Percentiles rank a stretch among this genome's conserved stretches.
phyloP scores from a whole-genome alignment of 2,113 vertebrate genomes.

The Xiphophorus maculatus region DNA sequence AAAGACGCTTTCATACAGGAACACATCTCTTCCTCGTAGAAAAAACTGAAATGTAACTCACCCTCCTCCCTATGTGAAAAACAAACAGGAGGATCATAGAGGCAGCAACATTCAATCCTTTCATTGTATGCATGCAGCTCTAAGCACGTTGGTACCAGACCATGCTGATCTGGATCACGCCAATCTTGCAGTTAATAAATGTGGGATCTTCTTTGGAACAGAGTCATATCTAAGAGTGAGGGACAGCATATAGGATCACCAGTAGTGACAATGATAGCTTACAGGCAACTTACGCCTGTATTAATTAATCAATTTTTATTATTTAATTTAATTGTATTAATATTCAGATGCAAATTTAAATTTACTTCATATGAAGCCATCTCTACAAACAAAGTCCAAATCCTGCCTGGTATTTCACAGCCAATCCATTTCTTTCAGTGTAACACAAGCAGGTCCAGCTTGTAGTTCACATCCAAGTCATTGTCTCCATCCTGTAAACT shows the following conservation, averaged over 20 bases:
- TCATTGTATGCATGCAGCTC: not conserved
- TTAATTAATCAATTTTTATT: not conserved
- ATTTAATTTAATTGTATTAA: not conserved
- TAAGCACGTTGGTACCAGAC: not conserved
- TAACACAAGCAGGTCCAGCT: not conserved
- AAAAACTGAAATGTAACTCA: not conserved
- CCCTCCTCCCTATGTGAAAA: not conserved
- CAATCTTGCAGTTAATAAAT: not conserved
- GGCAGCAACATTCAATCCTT: not conserved
- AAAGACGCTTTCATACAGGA: not conserved
- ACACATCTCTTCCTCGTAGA: not conserved
- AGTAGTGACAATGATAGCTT: not conserved
- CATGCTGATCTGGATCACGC: not conserved
- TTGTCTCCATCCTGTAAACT: not conserved
- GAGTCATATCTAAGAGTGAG: not conserved
- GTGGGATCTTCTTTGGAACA: not conserved
- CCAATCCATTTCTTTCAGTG: not conserved
- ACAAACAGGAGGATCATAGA: not conserved
- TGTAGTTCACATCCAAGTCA: not conserved
- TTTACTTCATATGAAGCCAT: not conserved
- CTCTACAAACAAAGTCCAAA: not conserved
- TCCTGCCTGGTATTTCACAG: not conserved
- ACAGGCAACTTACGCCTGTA: not conserved
- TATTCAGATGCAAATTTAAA: not conserved
- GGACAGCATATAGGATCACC: not conserved